These are phyloP conservation scores for Cecropterus lyciades DNA, from an alignment of 1,140 invertebrate species.

Conservation along the genomic window DNA sequence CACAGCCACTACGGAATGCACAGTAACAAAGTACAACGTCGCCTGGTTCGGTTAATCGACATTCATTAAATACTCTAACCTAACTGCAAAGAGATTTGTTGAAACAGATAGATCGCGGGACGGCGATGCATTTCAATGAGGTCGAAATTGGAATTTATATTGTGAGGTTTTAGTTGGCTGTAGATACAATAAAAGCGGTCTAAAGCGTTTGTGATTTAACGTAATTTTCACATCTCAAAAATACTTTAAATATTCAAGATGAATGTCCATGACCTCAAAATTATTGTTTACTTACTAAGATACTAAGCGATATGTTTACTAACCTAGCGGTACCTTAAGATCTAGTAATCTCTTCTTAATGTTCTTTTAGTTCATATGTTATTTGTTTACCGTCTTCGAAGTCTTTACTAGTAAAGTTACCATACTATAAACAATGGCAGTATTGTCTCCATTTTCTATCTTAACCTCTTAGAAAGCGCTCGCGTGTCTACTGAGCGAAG, in stretches of 20 bases:
- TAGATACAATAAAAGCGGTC: background rate
- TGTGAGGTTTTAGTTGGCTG: too few relatives aligned
- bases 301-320: too few relatives aligned
- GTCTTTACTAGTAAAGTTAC: background rate
- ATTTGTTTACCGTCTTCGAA: background rate
- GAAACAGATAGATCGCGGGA: slow-evolving; percentile 10
- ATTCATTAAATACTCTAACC: slow-evolving; percentile 41
- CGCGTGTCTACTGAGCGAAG: slow-evolving; percentile 26
- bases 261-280: too few relatives aligned
- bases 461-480: slow-evolving; percentile 45
- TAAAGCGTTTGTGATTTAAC: too few relatives aligned
- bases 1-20: slow-evolving; percentile 40
- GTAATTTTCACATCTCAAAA: too few relatives aligned
- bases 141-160: background rate
- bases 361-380: background rate
- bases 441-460: slow-evolving; percentile 44
- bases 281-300: too few relatives aligned
- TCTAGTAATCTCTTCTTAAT: background rate
- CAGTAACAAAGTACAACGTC: slow-evolving; percentile 35
- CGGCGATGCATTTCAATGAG: slow-evolving; percentile 8
- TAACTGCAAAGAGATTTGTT: slow-evolving; percentile 25
- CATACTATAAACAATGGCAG: slow-evolving; percentile 38
- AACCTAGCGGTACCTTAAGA: too few relatives aligned
- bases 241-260: too few relatives aligned
- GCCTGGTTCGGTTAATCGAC: slow-evolving; percentile 40